Evolutionary conservation across 2,888 invertebrate species (phyloP), one percentile per base, ranked within the genome.

Genomic region (Dicranocentrus wangi): DNA sequence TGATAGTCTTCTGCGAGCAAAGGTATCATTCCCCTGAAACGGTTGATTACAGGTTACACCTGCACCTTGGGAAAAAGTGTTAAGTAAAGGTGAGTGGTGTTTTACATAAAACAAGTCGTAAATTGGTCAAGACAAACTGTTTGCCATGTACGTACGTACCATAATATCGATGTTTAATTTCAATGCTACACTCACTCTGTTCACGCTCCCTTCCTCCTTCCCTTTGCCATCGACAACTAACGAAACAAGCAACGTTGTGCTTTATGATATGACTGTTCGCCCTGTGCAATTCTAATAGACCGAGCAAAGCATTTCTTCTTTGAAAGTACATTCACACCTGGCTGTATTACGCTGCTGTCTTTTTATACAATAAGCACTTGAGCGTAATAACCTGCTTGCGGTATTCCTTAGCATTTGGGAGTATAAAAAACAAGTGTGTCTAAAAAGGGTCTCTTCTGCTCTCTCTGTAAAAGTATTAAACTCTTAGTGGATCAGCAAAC

Each of bases 51-150:
- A 69, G 69, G 69, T 69, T 69, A 55, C 69, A 69, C 69, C 55
- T 55, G 27, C 17, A 21, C n/a, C n/a, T n/a, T n/a, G 28, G 19
- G 53, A 8, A 15, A 42, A 75, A 53, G 75, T 75, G 65, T 42
- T 75, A 75, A 66, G 43, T 58, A 66, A 70, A 66, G 66, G 58
- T 75, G 75, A 75, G 75, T n/a, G n/a, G n/a, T 66, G 75, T 66
- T 75, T 66, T 75, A 75, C 66, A 75, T 75, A 66, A 75, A 75
- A 75, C 75, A 75, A 75, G 75, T 75, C 75, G 75, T 75, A 75
- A 75, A 75, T 75, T 75, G 75, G 32, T 53, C 66, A 75, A 66
- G 66, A 75, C 75, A 75, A 75, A 75, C 75, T 75, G 58, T 60
- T 66, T 66, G 27, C 75, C 75, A 60, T 66, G 43, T 75, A 66